Evolutionary conservation across 2,797 vertebrate species (phyloP).

Genomic region (Peromyscus aztecus): DNA sequence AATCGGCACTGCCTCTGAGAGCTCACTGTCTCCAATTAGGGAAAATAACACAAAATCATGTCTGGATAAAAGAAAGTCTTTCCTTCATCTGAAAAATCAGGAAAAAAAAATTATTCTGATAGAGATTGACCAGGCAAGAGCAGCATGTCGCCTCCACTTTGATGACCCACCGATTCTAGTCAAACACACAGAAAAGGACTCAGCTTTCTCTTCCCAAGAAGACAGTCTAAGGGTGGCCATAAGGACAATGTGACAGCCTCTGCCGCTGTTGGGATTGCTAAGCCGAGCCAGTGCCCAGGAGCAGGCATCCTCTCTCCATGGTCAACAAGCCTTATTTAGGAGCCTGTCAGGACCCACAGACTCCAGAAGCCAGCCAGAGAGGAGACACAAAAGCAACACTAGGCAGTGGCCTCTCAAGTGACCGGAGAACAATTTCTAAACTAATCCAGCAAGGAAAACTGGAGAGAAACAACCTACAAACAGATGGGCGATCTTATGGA

Average conservation of each 20-base stretch:
- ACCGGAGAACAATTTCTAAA: not conserved
- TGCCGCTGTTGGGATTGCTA: not conserved
- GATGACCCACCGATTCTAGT: conserved; percentile 12
- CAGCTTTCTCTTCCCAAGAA: not conserved
- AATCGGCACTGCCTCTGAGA: conserved; percentile 24
- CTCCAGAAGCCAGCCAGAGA: not conserved
- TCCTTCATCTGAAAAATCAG: conserved; percentile 25
- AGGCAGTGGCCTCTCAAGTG: not conserved
- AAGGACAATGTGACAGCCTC: fast-evolving
- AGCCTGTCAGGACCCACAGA: fast-evolving
- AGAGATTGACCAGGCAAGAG: not conserved
- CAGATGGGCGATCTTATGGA: not conserved
- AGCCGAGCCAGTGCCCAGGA: fast-evolving
- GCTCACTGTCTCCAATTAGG: not conserved
- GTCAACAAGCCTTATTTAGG: fast-evolving
- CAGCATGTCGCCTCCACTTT: not conserved
- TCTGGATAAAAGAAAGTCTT: conserved; percentile 32
- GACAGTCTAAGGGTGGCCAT: not conserved
- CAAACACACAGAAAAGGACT: not conserved
- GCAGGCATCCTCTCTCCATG: not conserved
- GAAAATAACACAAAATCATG: conserved; percentile 14
- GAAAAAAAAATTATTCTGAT: not conserved
- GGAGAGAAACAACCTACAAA: not conserved
- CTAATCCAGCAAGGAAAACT: not conserved
- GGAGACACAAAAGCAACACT: too few species aligned